Conservation (phyloP, 1,140 invertebrate species). For the Wasmannia auropunctata region DNA sequence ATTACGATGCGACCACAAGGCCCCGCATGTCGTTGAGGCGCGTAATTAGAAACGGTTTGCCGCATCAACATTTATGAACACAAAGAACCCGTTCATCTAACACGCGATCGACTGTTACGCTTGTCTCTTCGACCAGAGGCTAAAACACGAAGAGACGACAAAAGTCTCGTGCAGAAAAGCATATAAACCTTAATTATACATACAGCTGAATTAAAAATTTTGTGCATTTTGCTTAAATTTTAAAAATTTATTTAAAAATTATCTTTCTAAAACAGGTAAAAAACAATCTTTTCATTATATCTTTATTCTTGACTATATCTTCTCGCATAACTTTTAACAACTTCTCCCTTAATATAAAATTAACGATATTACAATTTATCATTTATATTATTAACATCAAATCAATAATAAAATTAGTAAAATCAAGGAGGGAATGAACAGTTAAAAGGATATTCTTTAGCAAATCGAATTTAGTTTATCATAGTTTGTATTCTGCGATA, state of each 20-base stretch:
- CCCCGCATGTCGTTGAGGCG: constrained; percentile 74
- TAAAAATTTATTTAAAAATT: neutral
- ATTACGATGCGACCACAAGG: constrained; percentile 73
- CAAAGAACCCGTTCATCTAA: constrained; percentile 56
- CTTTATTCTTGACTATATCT: neutral
- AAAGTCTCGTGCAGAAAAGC: neutral
- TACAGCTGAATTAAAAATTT: neutral
- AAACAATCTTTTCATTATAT: neutral
- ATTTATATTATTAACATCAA: neutral
- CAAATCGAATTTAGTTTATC: neutral
- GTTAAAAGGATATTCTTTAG: neutral
- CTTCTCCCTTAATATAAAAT: neutral
- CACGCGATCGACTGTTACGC: constrained; percentile 28
- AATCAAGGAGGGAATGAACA: neutral
- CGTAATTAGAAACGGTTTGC: constrained; percentile 64
- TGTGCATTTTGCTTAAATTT: neutral
- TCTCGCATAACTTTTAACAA: neutral
- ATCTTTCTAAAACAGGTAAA: neutral
- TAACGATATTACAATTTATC: neutral
- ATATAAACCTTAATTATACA: neutral
- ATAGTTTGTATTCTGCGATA: neutral
- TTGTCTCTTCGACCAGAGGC: constrained; percentile 7
- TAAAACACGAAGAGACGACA: neutral
- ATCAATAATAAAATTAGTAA: constrained; percentile 1
- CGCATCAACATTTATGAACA: constrained; percentile 41